phyloP scores from a whole-genome alignment of 2,797 vertebrate species.

The Cryptoprocta ferox region DNA sequence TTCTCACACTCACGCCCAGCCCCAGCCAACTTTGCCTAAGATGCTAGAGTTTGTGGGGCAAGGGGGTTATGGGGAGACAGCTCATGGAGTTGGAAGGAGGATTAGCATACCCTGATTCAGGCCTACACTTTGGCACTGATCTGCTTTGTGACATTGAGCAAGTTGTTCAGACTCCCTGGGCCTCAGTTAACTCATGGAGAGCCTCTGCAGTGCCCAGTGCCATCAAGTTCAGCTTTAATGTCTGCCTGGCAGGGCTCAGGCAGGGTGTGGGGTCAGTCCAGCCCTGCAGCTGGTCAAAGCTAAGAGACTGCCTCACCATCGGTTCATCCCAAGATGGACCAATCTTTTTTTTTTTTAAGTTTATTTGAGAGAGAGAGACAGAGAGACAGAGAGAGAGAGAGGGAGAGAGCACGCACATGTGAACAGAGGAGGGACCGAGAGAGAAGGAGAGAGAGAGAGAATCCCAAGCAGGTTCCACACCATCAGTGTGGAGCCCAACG shows the following conservation, averaged over 20 bases:
- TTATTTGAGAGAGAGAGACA: too few species aligned
- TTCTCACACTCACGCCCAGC: constrained; percentile 72
- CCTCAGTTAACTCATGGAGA: neutral
- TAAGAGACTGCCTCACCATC: neutral
- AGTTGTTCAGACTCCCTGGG: neutral
- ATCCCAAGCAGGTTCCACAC: too few species aligned
- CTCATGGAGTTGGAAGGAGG: neutral
- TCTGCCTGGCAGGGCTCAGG: neutral
- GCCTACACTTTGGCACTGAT: constrained; percentile 19
- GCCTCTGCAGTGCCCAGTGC: neutral
- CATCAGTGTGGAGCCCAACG: too few species aligned
- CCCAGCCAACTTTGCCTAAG: constrained; percentile 47
- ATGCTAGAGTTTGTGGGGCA: constrained; percentile 57
- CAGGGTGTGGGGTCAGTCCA: neutral
- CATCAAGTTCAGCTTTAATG: neutral
- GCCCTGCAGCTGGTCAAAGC: neutral
- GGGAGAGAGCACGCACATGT: too few species aligned
- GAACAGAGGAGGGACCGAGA: too few species aligned
- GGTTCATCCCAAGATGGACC: neutral
- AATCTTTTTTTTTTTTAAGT: neutral
- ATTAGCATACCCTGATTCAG: neutral
- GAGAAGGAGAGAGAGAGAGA: too few species aligned
- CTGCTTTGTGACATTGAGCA: neutral
- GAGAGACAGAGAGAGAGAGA: too few species aligned
- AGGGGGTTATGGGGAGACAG: constrained; percentile 42